phyloP scores from a whole-genome alignment of 2,888 invertebrate genomes.

The Zeuzera pyrina region DNA sequence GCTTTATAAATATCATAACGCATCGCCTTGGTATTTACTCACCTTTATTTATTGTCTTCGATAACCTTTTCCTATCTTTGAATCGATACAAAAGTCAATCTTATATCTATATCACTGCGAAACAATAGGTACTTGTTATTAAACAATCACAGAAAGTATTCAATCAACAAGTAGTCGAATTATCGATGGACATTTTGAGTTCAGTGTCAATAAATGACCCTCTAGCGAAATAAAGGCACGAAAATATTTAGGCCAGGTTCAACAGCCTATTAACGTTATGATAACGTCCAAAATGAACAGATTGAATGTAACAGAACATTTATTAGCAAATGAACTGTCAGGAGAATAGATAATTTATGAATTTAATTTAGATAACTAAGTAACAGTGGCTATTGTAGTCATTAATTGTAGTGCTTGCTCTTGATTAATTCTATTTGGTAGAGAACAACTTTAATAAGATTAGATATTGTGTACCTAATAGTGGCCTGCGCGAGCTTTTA shows the following conservation, averaged over 20 bases:
- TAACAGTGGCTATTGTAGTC: too few species aligned
- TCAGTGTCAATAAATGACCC: slow-evolving; percentile 57
- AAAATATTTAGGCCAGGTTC: slow-evolving; percentile 43
- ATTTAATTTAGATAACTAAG: too few species aligned
- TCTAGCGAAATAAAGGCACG: slow-evolving; percentile 22
- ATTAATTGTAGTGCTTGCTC: too few species aligned
- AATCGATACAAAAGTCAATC: slow-evolving; percentile 26
- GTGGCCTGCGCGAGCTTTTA: too few species aligned
- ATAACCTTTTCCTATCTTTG: slow-evolving; percentile 28
- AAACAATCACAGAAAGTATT: slow-evolving; percentile 29
- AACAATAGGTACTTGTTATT: slow-evolving; percentile 22
- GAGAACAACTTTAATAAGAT: too few species aligned
- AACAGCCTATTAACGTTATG: slow-evolving; percentile 24
- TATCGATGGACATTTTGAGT: slow-evolving; percentile 45
- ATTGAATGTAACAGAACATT: slow-evolving; percentile 21
- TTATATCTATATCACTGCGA: slow-evolving; percentile 18
- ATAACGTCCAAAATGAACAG: slow-evolving; percentile 21
- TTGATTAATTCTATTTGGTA: too few species aligned
- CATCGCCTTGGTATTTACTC: slow-evolving; percentile 39
- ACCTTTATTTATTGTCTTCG: slow-evolving; percentile 18
- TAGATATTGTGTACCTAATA: too few species aligned
- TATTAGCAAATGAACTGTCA: slow-evolving; percentile 54
- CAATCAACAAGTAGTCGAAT: slow-evolving; percentile 21
- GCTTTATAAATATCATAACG: slow-evolving; percentile 19
- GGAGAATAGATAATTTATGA: slow-evolving; percentile 43